A percentile compares a stretch with the other conserved stretches of the same genome.
These are phyloP conservation scores for Parazoanthus atlanticus DNA, from an alignment of 92 coral and sea anemone species.

Conservation along the genomic window DNA sequence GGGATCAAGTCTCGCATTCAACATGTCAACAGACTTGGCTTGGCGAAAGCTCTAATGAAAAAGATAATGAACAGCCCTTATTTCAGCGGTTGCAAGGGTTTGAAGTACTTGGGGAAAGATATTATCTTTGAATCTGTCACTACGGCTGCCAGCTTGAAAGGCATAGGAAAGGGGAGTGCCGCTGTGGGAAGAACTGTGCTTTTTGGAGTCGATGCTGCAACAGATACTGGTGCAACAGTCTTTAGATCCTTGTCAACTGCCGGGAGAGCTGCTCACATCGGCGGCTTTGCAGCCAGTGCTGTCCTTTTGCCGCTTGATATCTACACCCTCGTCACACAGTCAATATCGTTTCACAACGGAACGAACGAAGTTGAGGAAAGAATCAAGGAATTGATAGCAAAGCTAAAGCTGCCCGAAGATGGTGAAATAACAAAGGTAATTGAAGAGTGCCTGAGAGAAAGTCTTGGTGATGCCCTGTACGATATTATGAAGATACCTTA, in stretches of 20 bases:
- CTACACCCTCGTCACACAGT: slow-evolving; percentile 17
- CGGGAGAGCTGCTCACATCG: slow-evolving; percentile 15
- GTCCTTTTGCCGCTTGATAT: slow-evolving; percentile 21
- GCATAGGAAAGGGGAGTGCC: background rate
- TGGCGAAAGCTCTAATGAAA: background rate
- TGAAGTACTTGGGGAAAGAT: background rate
- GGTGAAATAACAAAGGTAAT: too few species aligned
- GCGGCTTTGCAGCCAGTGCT: slow-evolving; percentile 21
- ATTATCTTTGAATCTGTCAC: background rate
- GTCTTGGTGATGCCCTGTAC: background rate
- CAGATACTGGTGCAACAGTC: background rate
- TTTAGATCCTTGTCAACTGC: slow-evolving; percentile 18
- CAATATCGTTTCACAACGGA: too few species aligned
- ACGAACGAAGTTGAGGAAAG: too few species aligned
- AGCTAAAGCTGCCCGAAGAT: too few species aligned
- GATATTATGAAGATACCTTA: too few species aligned
- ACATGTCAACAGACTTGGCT: background rate
- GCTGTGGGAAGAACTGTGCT: background rate
- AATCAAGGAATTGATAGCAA: too few species aligned
- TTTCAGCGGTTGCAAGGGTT: background rate
- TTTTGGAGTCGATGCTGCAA: slow-evolving; percentile 16
- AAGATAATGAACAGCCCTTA: background rate
- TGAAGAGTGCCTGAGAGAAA: too few species aligned
- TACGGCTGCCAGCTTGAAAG: background rate
- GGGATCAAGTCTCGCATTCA: background rate